Conservation (phyloP, 2,113 vertebrate genomes). For the Mastomys coucha region DNA sequence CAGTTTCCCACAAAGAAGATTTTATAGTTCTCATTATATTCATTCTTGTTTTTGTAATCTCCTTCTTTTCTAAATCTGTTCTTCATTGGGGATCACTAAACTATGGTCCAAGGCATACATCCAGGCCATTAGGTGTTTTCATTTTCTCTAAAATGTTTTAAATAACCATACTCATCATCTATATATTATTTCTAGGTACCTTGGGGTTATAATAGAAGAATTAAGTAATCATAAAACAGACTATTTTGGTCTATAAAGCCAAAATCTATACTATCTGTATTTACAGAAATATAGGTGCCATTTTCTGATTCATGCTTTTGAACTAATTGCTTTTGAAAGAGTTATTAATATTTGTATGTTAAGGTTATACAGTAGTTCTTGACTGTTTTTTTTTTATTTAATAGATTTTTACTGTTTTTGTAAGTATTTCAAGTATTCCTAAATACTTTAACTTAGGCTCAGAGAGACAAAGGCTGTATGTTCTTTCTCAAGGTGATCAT, state of each 20-base stretch:
- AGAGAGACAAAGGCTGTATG: neutral
- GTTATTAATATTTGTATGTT: neutral
- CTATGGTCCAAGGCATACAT: neutral
- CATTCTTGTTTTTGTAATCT: neutral
- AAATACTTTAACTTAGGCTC: neutral
- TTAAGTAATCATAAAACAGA: neutral
- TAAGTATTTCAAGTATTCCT: conserved; percentile 8
- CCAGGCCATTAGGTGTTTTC: neutral
- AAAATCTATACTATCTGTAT: neutral
- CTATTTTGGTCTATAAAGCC: neutral
- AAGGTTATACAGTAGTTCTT: conserved; percentile 29
- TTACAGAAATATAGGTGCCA: neutral
- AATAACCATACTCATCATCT: neutral
- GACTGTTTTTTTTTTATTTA: neutral
- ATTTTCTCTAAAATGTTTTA: neutral
- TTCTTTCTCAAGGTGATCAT: neutral
- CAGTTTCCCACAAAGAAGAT: neutral
- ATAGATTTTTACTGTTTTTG: neutral
- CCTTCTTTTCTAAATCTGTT: neutral
- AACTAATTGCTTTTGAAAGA: neutral
- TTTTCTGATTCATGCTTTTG: neutral
- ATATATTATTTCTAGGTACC: neutral
- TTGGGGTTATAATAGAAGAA: neutral
- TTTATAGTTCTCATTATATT: neutral
- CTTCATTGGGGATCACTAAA: neutral